Base-by-base conservation (phyloP, 2,797 vertebrate species). In the Stomatorhinus walkeri region DNA sequence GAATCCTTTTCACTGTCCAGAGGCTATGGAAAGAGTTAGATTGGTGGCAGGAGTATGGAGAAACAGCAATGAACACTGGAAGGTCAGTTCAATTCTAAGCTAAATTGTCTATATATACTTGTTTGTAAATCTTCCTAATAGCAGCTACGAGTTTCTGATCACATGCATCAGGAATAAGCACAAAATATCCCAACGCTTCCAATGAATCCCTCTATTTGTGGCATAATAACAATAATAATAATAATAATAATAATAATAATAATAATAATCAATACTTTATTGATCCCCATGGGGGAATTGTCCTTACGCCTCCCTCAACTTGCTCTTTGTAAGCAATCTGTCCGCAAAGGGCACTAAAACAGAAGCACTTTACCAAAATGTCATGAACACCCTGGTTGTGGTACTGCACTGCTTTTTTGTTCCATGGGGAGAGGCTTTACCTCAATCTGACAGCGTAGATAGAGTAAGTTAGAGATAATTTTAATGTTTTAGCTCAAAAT, bases 1-100 rank as follows among this genome's bases (percentile, higher is more conserved):
- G 98, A 99, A 92, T 99, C 98, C 91, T 96, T 99, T 92, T 98
- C 98, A 85, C 97, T 95, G 92, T 98, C 97, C 91, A 99, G 92
- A 0, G 97, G 97, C 98, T 99, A 4, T 76, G 88, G 52, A 90
- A 8, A 43, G 90, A 89, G 76, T 56, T 22, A n/a, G 24, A 7
- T 16, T 14, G 19, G 48, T 19, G 76, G 76, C 76, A 19, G 28
- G 32, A 28, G 28, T 72, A 12, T 49, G 51, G 36, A 52, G 51
- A 19, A 85, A 85, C 8, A 14, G 84, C 22, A 51, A 12, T 46
- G 19, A 46, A 79, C 72, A 81, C 32, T 36, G 32, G 4, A 81
- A 2, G 19, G 5, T n/a, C 40, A 81, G 14, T 43, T 81, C 16
- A n/a, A 79, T 79, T 43, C n/a, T 79, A 46, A 79, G 36, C 2